Base-by-base conservation (phyloP, 2,797 vertebrate genomes). In the Gymnothorax reevesii region DNA sequence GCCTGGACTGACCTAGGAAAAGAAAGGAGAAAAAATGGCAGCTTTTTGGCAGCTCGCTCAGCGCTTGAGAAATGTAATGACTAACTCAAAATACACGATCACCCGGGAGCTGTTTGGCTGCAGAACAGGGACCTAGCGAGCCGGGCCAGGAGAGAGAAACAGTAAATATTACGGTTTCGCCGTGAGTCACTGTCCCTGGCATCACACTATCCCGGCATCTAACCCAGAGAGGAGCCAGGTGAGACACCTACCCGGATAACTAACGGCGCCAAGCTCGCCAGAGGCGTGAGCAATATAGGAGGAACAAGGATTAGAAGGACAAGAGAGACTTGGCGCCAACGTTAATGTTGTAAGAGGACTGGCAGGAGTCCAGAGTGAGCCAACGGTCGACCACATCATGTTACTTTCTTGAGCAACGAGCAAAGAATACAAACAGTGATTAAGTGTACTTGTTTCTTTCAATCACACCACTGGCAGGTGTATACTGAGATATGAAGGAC, bases 51-150 rank as follows among this genome's bases (percentile, higher is more conserved):
- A 83, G 54, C 85, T 73, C 59, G n/a, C 75, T 82, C 57, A 22
- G 64, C 12, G 73, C 59, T 57, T 17, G 57, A 86, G 80, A 87
- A 75, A 88, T 10, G 84, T 83, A 86, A 86, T 77, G 82, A 88
- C 84, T 66, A 86, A 89, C 86, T 79, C 55, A 83, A 82, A 86
- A 86, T 69, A 59, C 59, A 82, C 88, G 57, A 83, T 85, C 79
- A 17, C 84, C 69, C 60, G 0, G 33, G 59, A 15, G 55, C 55
- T 87, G 86, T 88, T 88, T 88, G 55, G 82, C 66, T 85, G 83
- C 84, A 52, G 8, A 83, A 77, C 22, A 52, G 69, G 60, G n/a
- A 55, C 80, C 71, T n/a, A 49, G 64, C 33, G 54, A 13, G 4
- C 25, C 3, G 27, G 33, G n/a, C 60, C 82, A n/a, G 9, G 83